Evolutionary conservation across 2,113 vertebrate species (phyloP).

Genomic region (Chionomys nivalis): DNA sequence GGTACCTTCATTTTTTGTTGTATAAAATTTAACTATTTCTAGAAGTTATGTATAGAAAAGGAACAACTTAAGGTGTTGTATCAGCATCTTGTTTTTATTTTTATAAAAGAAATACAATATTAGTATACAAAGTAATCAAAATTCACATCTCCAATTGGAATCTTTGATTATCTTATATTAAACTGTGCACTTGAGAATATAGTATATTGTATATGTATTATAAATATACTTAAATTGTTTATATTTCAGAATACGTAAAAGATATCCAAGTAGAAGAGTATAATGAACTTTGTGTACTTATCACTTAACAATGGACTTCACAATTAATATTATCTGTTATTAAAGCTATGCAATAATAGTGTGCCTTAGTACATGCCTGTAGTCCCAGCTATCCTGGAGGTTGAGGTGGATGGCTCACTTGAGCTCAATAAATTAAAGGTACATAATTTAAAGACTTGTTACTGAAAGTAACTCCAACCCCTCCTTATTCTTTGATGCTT

Average conservation of each 20-base stretch:
- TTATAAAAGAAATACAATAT: conserved; percentile 5
- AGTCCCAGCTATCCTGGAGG: neutral
- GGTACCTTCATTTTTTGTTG: conserved; percentile 14
- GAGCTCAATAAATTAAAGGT: neutral
- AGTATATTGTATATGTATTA: neutral
- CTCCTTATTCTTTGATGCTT: neutral
- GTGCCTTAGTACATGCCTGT: neutral
- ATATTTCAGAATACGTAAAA: conserved; percentile 44
- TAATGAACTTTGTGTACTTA: neutral
- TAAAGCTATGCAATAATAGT: neutral
- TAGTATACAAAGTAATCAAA: conserved; percentile 32
- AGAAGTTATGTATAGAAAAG: neutral
- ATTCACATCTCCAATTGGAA: conserved; percentile 1
- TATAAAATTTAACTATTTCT: conserved; percentile 31
- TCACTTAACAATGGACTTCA: neutral
- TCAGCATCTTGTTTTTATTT: conserved; percentile 16
- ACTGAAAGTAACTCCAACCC: conserved; percentile 37
- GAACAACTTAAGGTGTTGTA: neutral
- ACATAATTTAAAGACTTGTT: conserved; percentile 32
- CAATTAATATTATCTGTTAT: neutral
- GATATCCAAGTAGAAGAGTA: neutral
- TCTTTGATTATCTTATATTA: conserved; percentile 49
- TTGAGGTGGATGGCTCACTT: neutral
- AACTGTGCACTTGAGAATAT: conserved; percentile 14
- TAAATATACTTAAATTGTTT: conserved; percentile 40